Evolutionary conservation across 2,113 vertebrate species (phyloP), one percentile per base, ranked within the genome.

Genomic region (Xiphophorus maculatus): DNA sequence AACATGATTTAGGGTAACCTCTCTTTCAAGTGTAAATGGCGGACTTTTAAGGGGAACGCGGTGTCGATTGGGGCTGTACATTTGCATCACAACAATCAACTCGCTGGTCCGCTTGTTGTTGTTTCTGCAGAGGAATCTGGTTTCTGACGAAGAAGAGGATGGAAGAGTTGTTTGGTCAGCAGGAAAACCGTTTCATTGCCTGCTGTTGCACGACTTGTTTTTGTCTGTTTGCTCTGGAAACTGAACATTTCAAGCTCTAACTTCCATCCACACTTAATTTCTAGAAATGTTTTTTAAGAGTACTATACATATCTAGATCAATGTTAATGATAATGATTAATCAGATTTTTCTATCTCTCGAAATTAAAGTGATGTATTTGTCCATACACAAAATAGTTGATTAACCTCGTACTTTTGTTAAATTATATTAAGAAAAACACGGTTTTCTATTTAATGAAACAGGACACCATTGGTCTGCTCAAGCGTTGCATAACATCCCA

Each of bases 21-120:
- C 66, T 48, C 48, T 90, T 94, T 95, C 90, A 94, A 67, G 81
- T 94, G 92, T 72, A 88, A 94, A 94, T 93, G 27, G 0, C 73
- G 71, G 44, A 17, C 17, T 19, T 48, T 19, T 48, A 48, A 48
- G 4, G 17, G 17, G 27, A 71, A 28, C 66, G 27, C 35, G 14
- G 82, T 78, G 88, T 91, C 78, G 82, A 88, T 67, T 70, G 79
- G 86, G 68, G 67, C 37, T 54, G 1, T 28, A n/a, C 15, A 88
- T 90, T 91, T 84, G 54, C 93, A 91, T 91, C 71, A 89, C 88
- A 89, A 67, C 37, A 84, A n/a, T 68, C 63, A 44, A 13, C 40
- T 3, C 6, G 17, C 9, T 44, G 15, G 42, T 30, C 42, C 71
- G 69, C 48, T n/a, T 67, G 80, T 48, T 48, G 44, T 17, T 19